Evolutionary conservation across 2,888 invertebrate genomes (phyloP).

Genomic region (Lepas anatifera): DNA sequence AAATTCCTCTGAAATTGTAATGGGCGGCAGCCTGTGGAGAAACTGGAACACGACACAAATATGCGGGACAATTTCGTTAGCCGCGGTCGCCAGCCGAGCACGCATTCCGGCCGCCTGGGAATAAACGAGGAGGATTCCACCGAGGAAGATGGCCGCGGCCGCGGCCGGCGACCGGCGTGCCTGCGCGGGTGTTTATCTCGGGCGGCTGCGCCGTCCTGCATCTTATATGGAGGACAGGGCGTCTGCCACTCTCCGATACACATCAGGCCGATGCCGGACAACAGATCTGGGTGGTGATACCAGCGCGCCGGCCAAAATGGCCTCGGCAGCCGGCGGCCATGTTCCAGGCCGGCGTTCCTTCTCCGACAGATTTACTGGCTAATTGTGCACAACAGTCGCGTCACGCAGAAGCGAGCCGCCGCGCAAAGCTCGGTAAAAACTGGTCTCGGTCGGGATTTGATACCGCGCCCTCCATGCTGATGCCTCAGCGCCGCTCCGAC

Average conservation of each 20-base stretch:
- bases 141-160: too few species aligned
- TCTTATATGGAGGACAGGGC: not conserved
- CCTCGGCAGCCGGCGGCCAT: not conserved
- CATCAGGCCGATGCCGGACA: not conserved
- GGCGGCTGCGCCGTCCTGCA: not conserved
- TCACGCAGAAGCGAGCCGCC: too few species aligned
- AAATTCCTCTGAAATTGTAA: not conserved
- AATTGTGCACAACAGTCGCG: conserved; percentile 9
- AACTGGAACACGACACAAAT: not conserved
- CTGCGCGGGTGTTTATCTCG: too few species aligned
- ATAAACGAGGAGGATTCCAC: not conserved
- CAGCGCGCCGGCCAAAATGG: conserved; percentile 6
- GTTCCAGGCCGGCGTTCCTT: not conserved
- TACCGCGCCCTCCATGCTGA: too few species aligned
- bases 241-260: not conserved
- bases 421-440: not conserved
- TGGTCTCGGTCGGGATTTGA: not conserved
- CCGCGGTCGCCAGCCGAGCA: not conserved
- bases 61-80: not conserved
- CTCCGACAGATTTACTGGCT: conserved; percentile 5
- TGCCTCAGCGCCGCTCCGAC: too few species aligned
- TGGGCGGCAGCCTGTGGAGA: not conserved
- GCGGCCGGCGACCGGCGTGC: too few species aligned
- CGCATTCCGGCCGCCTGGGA: not conserved
- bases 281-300: not conserved